These are phyloP conservation scores for Chaenodraco wilsoni DNA, from an alignment of 2,797 vertebrate genomes.

Conservation along the genomic window DNA sequence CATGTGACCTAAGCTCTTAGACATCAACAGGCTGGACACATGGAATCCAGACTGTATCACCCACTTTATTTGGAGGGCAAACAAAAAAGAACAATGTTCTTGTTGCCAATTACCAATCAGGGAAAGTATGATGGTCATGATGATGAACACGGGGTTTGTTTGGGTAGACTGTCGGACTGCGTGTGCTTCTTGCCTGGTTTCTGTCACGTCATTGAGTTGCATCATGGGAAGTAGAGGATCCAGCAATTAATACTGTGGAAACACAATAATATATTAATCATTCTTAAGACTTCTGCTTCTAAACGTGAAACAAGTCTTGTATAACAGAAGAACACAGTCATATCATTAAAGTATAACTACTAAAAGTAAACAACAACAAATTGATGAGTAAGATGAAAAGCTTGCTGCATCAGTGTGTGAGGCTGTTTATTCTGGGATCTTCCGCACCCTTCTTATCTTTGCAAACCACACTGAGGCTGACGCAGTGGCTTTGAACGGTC, in stretches of 20 bases:
- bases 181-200: not conserved
- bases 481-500: not conserved
- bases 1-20: too few relatives aligned
- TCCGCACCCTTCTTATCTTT: slow-evolving; percentile 9
- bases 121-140: too few relatives aligned
- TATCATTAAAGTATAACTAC: not conserved
- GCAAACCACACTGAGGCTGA: not conserved
- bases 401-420: too few relatives aligned
- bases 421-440: not conserved
- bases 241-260: not conserved
- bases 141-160: not conserved
- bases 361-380: not conserved
- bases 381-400: not conserved
- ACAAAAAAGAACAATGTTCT: not conserved
- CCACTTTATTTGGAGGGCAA: not conserved
- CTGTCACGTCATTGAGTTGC: not conserved
- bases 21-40: too few relatives aligned
- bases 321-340: not conserved
- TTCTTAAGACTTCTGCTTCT: not conserved
- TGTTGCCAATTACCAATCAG: not conserved
- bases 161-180: not conserved
- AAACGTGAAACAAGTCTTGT: not conserved
- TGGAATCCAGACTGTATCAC: not conserved
- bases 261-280: not conserved
- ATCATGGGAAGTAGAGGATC: not conserved